phyloP scores from a whole-genome alignment of 2,113 vertebrate genomes.

The Sturnus vulgaris region DNA sequence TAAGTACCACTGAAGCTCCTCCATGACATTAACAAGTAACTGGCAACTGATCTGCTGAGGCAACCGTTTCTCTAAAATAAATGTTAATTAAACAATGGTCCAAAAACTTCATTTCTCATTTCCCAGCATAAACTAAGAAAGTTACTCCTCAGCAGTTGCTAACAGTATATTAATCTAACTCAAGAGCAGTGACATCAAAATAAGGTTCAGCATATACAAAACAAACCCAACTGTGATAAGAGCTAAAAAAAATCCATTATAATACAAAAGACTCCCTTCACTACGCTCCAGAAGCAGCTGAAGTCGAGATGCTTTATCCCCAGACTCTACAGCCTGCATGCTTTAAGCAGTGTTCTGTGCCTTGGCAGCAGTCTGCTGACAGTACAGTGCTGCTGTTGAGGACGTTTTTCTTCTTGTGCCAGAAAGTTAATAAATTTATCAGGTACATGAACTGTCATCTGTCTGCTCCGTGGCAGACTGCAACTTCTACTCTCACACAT shows the following conservation, averaged over 20 bases:
- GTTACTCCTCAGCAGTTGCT: neutral
- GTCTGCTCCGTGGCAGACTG: neutral
- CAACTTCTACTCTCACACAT: neutral
- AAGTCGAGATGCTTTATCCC: neutral
- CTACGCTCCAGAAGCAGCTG: neutral
- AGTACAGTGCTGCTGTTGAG: neutral
- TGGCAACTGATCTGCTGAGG: neutral
- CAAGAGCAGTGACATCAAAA: neutral
- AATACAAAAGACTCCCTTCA: neutral
- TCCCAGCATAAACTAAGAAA: neutral
- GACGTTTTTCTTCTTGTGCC: neutral
- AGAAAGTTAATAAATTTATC: neutral
- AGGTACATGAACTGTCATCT: neutral
- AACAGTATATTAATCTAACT: accelerated
- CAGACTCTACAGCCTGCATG: accelerated
- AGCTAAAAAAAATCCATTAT: neutral
- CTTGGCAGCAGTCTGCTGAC: neutral
- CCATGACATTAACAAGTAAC: neutral
- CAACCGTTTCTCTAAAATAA: neutral
- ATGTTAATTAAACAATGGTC: neutral
- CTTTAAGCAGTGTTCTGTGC: neutral
- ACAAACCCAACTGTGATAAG: neutral
- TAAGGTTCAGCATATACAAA: neutral
- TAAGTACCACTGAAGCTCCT: neutral
- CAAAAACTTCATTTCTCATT: neutral